These are phyloP conservation scores for Chloebia gouldiae DNA, from an alignment of 2,113 vertebrate genomes.

Conservation along the genomic window DNA sequence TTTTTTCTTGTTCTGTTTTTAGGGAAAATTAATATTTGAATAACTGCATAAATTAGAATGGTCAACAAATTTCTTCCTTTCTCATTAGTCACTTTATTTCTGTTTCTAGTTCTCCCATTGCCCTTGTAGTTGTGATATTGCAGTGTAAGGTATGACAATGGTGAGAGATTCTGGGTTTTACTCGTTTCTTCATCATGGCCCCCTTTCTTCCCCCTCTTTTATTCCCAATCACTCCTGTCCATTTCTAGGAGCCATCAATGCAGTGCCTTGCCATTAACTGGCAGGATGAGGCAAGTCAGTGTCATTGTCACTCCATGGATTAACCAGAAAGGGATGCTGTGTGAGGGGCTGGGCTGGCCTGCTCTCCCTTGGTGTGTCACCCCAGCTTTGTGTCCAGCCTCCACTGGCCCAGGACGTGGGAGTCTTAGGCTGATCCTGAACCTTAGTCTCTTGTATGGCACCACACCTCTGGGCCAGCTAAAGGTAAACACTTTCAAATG, in stretches of 20 bases:
- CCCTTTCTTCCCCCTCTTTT: conserved; percentile 50
- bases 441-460: conserved; percentile 73
- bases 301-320: conserved; percentile 73
- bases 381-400: conserved; percentile 73
- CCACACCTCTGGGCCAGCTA: conserved; percentile 70
- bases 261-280: conserved; percentile 72
- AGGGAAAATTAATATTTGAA: conserved; percentile 39
- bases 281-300: conserved; percentile 72
- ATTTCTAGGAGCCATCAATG: conserved; percentile 73
- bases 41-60: conserved; percentile 24
- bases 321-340: conserved; percentile 75
- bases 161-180: conserved; percentile 61
- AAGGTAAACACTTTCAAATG: conserved; percentile 73
- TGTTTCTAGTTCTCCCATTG: conserved; percentile 24
- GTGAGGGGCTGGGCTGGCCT: conserved; percentile 73
- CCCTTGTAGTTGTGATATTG: conserved; percentile 38
- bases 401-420: conserved; percentile 66
- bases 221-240: conserved; percentile 74
- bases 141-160: conserved; percentile 50
- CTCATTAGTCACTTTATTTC: conserved; percentile 28
- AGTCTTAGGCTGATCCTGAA: conserved; percentile 71
- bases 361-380: conserved; percentile 70
- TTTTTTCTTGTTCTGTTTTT: background rate
- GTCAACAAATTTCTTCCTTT: background rate
- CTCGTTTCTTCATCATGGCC: conserved; percentile 72